Base-by-base conservation (phyloP, 2,888 invertebrate species). In the Himalopsyche tibetana region DNA sequence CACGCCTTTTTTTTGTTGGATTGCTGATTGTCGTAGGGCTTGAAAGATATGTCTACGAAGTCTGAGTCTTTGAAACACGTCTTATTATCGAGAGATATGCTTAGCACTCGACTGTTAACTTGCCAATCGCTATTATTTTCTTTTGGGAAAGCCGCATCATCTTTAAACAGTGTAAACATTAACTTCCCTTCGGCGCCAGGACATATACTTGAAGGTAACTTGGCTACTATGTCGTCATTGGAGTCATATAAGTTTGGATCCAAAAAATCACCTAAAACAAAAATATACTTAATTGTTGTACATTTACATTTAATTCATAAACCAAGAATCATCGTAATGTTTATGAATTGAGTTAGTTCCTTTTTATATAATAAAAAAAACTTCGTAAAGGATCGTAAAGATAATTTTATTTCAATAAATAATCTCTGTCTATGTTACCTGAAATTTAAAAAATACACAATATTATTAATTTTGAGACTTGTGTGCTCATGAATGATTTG, bases 51-150 rank as follows among this genome's bases (percentile, higher is more conserved):
- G 90, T 92, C 91, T 90, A 92, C 89, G 85, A 92, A 90, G 91
- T 89, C 5, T 90, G 90, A 85, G 86, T 89, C 69, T 90, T 89
- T 79, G 91, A 89, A 89, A 90, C 90, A 36, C 86, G 89, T 2
- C 90, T 91, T 91, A 15, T 91, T 90, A 12, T 90, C 90, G 82
- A 92, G 90, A 3, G 90, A 89, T 9, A 92, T 89, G 87, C 91
- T 94, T 5, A 95, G 90, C 0, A 95, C 92, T 40, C 92, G 90
- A 88, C 94, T 93, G 89, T 92, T 92, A 80, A 93, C 92, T 40
- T 40, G 17, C n/a, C n/a, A 56, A 4, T 56, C 19, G 19, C 17
- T 17, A 19, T 56, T 56, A 56, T 56, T n/a, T 17, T 56, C n/a
- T n/a, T 56, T 56, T n/a, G n/a, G n/a, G n/a, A 56, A 56, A 6